These are phyloP conservation scores for Microcebus griseorufus DNA, from an alignment of 2,113 vertebrate genomes.

Conservation along the genomic window DNA sequence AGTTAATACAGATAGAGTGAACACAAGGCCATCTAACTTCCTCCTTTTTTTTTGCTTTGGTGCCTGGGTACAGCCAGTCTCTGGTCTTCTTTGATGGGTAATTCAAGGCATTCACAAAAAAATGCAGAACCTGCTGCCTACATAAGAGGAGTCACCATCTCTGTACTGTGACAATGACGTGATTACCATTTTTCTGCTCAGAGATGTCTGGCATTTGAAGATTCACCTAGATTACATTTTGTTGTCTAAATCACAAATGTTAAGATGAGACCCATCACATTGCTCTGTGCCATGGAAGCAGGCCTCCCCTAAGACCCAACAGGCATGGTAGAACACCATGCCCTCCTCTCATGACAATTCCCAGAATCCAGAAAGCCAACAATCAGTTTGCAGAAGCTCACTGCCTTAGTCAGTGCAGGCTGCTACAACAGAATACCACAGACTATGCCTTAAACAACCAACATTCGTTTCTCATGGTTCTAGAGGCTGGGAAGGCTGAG, in stretches of 20 bases:
- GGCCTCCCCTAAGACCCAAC: not conserved
- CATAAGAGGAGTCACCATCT: accelerated
- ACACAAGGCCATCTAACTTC: not conserved
- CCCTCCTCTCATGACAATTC: not conserved
- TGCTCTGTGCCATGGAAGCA: not conserved
- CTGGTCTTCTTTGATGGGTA: not conserved
- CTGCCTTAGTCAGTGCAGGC: not conserved
- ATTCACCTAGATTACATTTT: not conserved
- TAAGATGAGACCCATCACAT: not conserved
- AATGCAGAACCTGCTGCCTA: not conserved
- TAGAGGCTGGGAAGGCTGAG: not conserved
- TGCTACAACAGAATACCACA: not conserved
- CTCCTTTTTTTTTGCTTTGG: not conserved
- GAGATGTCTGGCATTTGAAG: not conserved
- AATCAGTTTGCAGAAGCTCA: not conserved
- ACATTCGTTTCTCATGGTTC: not conserved
- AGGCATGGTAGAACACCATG: not conserved
- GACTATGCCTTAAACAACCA: not conserved
- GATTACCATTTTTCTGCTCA: not conserved
- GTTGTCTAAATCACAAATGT: not conserved
- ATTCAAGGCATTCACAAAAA: not conserved
- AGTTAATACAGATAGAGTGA: not conserved
- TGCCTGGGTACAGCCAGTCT: not conserved
- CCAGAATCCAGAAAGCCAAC: not conserved
- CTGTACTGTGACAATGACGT: not conserved